Evolutionary conservation across 2,113 vertebrate species (phyloP).

Genomic region (Ictidomys tridecemlineatus): DNA sequence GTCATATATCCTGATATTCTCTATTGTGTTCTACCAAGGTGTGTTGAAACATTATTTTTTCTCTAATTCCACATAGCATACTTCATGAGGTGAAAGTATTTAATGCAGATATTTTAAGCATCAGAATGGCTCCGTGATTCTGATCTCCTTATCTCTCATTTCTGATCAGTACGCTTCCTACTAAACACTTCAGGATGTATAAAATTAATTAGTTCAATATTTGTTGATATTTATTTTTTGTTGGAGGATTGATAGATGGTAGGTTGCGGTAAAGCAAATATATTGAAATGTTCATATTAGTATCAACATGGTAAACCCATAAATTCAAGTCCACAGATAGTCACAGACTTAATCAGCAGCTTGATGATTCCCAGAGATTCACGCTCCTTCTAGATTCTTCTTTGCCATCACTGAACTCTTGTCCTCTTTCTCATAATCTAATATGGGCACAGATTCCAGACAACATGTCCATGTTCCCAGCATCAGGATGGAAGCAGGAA

Average conservation of each 20-base stretch:
- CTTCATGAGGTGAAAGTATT: background rate
- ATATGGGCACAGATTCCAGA: background rate
- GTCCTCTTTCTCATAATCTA: background rate
- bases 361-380: background rate
- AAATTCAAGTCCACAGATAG: background rate
- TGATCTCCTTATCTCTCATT: background rate
- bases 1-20: background rate
- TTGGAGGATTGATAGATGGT: background rate
- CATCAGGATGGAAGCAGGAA: background rate
- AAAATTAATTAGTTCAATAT: background rate
- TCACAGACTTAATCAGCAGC: background rate
- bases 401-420: background rate
- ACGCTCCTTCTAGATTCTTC: background rate
- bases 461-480: background rate
- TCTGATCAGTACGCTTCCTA: background rate
- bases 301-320: background rate
- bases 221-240: background rate
- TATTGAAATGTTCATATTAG: background rate
- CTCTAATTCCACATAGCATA: background rate
- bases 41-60: background rate
- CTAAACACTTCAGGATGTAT: background rate
- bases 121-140: constrained; percentile 2
- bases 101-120: background rate
- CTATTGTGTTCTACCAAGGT: background rate
- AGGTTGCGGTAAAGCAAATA: background rate